A percentile compares a stretch with the other conserved stretches of the same genome.
Evolutionary conservation across 2,888 invertebrate species (phyloP).

Genomic region (Imbricaverruca yamaguchii): DNA sequence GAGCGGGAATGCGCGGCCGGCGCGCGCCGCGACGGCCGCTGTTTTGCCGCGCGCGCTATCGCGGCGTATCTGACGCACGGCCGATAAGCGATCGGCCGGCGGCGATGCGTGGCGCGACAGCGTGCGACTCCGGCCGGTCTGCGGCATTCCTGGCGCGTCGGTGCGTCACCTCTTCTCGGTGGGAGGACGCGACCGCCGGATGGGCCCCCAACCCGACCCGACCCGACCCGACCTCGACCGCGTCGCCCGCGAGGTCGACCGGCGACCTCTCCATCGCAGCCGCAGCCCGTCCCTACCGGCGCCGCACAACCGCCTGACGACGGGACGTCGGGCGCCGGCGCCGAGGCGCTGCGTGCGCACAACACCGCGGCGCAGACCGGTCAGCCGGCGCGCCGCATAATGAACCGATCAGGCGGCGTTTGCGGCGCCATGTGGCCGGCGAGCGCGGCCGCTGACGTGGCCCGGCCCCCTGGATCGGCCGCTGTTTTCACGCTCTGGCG

Average conservation of each 20-base stretch:
- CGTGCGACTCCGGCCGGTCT: not conserved
- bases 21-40: not conserved
- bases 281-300: too few relatives aligned
- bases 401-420: not conserved
- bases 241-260: too few relatives aligned
- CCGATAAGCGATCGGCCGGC: not conserved
- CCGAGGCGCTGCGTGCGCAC: too few relatives aligned
- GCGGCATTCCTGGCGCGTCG: not conserved
- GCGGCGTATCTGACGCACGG: conserved; percentile 10
- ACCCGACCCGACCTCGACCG: too few relatives aligned
- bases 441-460: not conserved
- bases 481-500: too few relatives aligned
- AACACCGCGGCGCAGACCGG: not conserved
- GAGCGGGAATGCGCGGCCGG: not conserved
- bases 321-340: too few relatives aligned
- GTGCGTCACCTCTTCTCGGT: too few relatives aligned
- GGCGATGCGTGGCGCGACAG: not conserved
- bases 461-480: too few relatives aligned
- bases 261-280: too few relatives aligned
- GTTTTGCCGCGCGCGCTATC: conserved; percentile 20
- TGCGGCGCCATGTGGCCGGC: not conserved
- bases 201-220: too few relatives aligned
- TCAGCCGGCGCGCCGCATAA: not conserved
- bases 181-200: too few relatives aligned
- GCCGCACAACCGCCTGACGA: too few relatives aligned